Base-by-base conservation (phyloP, 2,113 vertebrate genomes). In the Phainopepla nitens region DNA sequence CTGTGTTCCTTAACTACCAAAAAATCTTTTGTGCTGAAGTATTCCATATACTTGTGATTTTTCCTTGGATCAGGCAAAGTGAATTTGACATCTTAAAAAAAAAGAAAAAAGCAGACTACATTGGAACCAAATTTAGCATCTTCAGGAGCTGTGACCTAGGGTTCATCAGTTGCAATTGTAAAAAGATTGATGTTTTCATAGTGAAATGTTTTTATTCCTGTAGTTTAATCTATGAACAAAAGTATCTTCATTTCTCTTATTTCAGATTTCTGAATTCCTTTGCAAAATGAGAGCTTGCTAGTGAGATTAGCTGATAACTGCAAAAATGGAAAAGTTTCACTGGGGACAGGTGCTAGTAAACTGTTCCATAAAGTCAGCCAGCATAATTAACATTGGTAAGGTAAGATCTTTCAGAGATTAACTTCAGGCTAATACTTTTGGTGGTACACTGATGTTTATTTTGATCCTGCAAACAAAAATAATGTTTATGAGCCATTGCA, bases 211-310 rank as follows among this genome's bases (percentile, higher is more conserved):
- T 83, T 87, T 64, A 72, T 54, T 79, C 15, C 90, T 81, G 15
- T 36, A 36, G 23, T 71, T 87, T 60, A 45, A 7, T 69, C 69
- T 86, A 3, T 57, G 47, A 42, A 57, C 86, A 85, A 42, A 73
- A 51, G 31, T 60, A 47, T 77, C 82, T 92, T 68, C 11, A 10
- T 89, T 60, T n/a, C 87, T 96, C 93, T 90, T 70, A 72, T 82
- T 90, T 70, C 84, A 98, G 97, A 87, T 70, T 91, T 31, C 31
- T 95, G 64, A 96, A 97, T 19, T 95, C 97, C 41, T 97, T 98
- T 91, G 66, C 57, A 58, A 92, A 97, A 7, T 97, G 89, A 98
- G 49, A 85, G 90, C 64, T 86, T 27, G 9, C 71, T 98, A 83
- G 96, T 96, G 94, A 86, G 62, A 57, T 87, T 98, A 28, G 96